Evolutionary conservation across 2,113 vertebrate species (phyloP), one percentile per base, ranked within the genome.

Genomic region (Apodemus sylvaticus): DNA sequence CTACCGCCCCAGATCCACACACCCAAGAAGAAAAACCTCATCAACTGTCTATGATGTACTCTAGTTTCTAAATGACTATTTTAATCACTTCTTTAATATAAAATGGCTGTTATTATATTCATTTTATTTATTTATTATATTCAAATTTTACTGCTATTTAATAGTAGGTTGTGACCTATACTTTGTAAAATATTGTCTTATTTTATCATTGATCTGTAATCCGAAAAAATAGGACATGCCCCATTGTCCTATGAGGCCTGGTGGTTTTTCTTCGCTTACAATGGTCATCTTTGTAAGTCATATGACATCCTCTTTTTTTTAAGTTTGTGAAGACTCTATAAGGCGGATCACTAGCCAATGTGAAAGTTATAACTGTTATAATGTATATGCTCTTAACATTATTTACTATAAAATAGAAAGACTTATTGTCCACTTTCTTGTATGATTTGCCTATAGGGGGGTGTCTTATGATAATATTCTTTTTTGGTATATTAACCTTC

Each of bases 301-400:
- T 4, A n/a, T 7, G 71, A 83, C 34, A 74, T 58, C 62, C 53
- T 95, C 92, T 88, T 92, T 91, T 8, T 78, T 95, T 95, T 86
- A 60, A 64, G 34, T 51, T 89, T 96, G 77, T 8, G 26, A 89
- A n/a, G 22, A 55, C 45, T 13, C 7, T 36, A 94, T 29, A 83
- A 48, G 53, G 3, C 7, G 86, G 8, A 29, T 85, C 31, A 92
- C 29, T 76, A 53, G 29, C 19, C 85, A 94, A 89, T n/a, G 36
- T 48, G 71, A 13, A 76, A 87, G 86, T 5, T 24, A 9, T 77
- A 48, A 34, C 83, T 58, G 81, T 55, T 39, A 60, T 7, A 76
- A 88, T 79, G 3, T 19, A 55, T 64, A 11, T 39, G 36, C 26
- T 91, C 45, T 39, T 12, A 51, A 29, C 0, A 34, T 70, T 58